phyloP scores from a whole-genome alignment of 2,113 vertebrate species.

The Leptocoma aspasia region DNA sequence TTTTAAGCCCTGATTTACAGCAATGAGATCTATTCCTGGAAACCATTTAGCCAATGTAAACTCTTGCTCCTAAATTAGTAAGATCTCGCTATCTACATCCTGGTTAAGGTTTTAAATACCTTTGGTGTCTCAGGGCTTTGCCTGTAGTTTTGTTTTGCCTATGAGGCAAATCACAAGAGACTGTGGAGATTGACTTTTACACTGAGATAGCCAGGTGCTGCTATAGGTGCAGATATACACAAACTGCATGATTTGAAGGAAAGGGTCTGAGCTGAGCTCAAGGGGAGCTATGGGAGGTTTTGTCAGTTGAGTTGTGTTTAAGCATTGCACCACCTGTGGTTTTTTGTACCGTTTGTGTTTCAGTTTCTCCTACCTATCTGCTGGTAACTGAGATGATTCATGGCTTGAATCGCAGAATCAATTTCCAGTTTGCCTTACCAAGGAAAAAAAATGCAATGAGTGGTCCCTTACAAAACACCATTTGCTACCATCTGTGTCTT shows the following conservation, averaged over 20 bases:
- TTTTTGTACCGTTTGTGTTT: neutral
- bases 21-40: neutral
- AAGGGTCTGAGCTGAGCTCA: neutral
- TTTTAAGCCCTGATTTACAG: neutral
- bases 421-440: neutral
- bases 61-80: neutral
- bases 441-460: neutral
- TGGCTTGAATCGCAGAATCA: neutral
- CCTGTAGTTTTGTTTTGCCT: neutral
- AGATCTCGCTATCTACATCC: neutral
- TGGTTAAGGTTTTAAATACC: neutral
- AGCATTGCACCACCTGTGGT: neutral
- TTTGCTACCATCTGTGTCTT: neutral
- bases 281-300: neutral
- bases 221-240: neutral
- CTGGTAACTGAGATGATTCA: neutral
- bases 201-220: neutral
- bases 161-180: neutral
- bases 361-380: neutral
- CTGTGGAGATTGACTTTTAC: neutral
- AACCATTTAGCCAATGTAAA: neutral
- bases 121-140: neutral
- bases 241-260: neutral
- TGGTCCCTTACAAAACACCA: neutral
- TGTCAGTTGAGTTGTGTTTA: neutral